Evolutionary conservation across 1,140 invertebrate genomes (phyloP).

Genomic region (Halictus rubicundus): DNA sequence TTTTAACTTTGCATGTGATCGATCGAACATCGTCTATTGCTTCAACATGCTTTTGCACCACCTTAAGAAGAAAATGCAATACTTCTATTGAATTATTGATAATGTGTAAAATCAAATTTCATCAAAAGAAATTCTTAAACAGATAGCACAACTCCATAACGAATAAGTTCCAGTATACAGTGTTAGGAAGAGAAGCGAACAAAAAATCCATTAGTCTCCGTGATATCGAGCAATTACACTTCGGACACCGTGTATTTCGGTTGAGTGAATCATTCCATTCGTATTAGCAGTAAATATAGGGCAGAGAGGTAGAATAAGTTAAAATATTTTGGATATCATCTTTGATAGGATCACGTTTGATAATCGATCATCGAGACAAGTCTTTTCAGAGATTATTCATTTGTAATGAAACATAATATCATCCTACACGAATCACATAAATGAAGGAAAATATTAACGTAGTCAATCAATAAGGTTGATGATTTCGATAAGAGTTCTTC

Average conservation of each 20-base stretch:
- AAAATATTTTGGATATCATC: conserved; percentile 53
- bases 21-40: conserved; percentile 44
- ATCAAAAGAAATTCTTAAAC: conserved; percentile 46
- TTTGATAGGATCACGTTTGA: conserved; percentile 47
- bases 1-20: conserved; percentile 45
- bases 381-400: conserved; percentile 41
- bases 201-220: conserved; percentile 5
- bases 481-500: conserved; percentile 48
- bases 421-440: conserved; percentile 19
- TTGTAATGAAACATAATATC: conserved; percentile 25
- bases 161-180: conserved; percentile 35
- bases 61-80: conserved; percentile 52
- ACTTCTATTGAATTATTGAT: conserved; percentile 30
- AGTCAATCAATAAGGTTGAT: conserved; percentile 50
- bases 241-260: conserved; percentile 1
- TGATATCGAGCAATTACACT: conserved; percentile 20
- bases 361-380: conserved; percentile 32
- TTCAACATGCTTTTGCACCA: conserved; percentile 60
- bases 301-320: conserved; percentile 45
- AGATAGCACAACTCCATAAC: conserved; percentile 40
- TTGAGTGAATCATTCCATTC: conserved; percentile 30
- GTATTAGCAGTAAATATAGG: conserved; percentile 41
- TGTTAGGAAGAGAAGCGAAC: conserved; percentile 22
- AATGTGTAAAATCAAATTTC: conserved; percentile 56
- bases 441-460: conserved; percentile 33